Evolutionary conservation across 1,140 invertebrate genomes (phyloP), one percentile per base, ranked within the genome.

Genomic region (Delia radicum): DNA sequence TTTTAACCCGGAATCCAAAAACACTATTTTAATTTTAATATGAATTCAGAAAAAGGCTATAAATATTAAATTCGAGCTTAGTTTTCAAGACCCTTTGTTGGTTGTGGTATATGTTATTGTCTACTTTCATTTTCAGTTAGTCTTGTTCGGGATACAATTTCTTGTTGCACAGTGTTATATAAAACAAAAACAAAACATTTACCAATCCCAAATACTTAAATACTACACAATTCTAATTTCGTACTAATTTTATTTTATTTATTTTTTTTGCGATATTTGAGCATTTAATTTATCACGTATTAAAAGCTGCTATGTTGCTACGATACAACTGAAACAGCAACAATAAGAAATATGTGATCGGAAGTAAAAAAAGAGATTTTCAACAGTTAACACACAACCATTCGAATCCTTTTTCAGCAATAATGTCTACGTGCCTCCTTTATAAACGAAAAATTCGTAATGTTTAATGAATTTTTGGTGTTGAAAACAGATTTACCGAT

Each of bases 271-370:
- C 6, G 29, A 42, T 42, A 42, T 42, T 42, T 42, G 37, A 10
- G 29, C 62, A 29, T 65, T 28, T 65, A 65, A 65, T 65, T 65
- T 65, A 65, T 65, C 62, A 65, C 62, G 62, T 65, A 29, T 42
- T 15, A 13, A n/a, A n/a, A n/a, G 48, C 48, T 55, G 12, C 48
- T 55, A 21, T 10, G n/a, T n/a, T 10, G 24, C 7, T 21, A 21
- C 48, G 2, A 4, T 21, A 28, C 8, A 29, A 29, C 62, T 29
- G 62, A 29, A 13, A 42, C n/a, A 42, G 37, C 37, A 42, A 3
- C 62, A 65, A n/a, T n/a, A n/a, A 42, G 37, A 42, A 33, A 33
- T 33, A 65, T 65, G 62, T 65, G 62, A 24, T 27, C 62, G 62
- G 27, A 65, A 29, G 62, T 65, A 15, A 3, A 42, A 42, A 65